A percentile compares a stretch with the other conserved stretches of the same genome.
Evolutionary conservation across 2,113 vertebrate genomes (phyloP).

Genomic region (Callopanchax toddi): DNA sequence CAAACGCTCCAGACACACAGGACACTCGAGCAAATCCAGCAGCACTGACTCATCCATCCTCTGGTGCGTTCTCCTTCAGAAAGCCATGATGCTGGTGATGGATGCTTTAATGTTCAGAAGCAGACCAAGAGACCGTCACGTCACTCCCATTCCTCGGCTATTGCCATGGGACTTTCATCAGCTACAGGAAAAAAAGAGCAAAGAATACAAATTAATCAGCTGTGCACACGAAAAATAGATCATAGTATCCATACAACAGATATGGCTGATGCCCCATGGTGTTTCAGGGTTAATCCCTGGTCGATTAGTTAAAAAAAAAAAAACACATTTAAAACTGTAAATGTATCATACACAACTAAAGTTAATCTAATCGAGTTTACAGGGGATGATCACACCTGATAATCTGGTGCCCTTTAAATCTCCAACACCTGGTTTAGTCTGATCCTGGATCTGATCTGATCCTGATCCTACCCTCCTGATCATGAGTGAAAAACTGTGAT

Average conservation of each 20-base stretch:
- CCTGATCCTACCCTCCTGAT: too few relatives aligned
- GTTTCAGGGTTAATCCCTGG: not conserved
- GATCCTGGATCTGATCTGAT: too few relatives aligned
- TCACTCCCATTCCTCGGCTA: conserved; percentile 92
- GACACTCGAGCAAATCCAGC: conserved; percentile 97
- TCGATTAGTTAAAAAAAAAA: not conserved
- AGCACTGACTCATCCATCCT: conserved; percentile 96
- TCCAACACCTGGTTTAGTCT: not conserved
- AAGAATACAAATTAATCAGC: conserved; percentile 34
- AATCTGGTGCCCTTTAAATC: conserved; percentile 8
- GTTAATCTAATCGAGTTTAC: conserved; percentile 39
- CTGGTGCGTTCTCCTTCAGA: conserved; percentile 54
- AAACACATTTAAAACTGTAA: too few relatives aligned
- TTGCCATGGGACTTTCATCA: conserved; percentile 65
- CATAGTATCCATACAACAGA: conserved; percentile 22
- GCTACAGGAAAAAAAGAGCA: conserved; percentile 63
- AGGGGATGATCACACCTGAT: conserved; percentile 31
- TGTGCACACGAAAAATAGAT: conserved; percentile 32
- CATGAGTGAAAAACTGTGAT: conserved; percentile 38
- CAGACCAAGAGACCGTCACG: conserved; percentile 78
- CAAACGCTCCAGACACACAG: conserved; percentile 95
- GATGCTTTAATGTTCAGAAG: conserved; percentile 33
- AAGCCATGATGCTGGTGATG: conserved; percentile 44
- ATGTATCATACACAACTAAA: not conserved
- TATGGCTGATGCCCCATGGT: not conserved